Evolutionary conservation across 2,888 invertebrate species (phyloP).

Genomic region (Chrysolina haemoptera): DNA sequence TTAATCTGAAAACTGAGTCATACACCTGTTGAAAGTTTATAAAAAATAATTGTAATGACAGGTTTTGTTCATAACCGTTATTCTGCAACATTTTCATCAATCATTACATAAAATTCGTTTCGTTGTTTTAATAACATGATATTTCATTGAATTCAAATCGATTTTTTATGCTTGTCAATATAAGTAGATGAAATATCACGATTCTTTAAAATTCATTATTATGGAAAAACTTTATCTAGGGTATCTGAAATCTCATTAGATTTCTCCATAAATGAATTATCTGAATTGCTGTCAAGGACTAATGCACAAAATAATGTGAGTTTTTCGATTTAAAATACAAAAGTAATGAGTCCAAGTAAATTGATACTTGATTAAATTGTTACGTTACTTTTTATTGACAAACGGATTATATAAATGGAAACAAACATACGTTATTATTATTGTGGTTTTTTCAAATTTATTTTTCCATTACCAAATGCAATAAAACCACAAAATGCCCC

Average conservation of each 20-base stretch:
- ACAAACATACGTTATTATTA: slow-evolving; percentile 15
- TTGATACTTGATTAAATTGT: slow-evolving; percentile 14
- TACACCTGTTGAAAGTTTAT: too few relatives aligned
- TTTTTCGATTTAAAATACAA: slow-evolving; percentile 27
- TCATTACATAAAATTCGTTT: slow-evolving; percentile 12
- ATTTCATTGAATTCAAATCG: slow-evolving; percentile 20
- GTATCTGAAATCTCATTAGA: slow-evolving; percentile 27
- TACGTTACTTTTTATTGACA: slow-evolving; percentile 12
- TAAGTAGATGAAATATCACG: slow-evolving; percentile 9
- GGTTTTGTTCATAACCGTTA: too few relatives aligned
- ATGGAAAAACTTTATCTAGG: slow-evolving; percentile 34
- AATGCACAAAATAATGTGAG: slow-evolving; percentile 41
- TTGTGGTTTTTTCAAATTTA: slow-evolving; percentile 20
- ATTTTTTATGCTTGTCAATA: slow-evolving; percentile 30
- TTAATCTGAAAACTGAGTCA: too few relatives aligned
- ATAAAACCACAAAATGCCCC: slow-evolving; percentile 16
- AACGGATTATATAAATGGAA: slow-evolving; percentile 9
- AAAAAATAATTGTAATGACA: too few relatives aligned
- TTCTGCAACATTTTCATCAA: neutral
- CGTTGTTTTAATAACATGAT: slow-evolving; percentile 1
- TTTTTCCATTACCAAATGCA: slow-evolving; percentile 8
- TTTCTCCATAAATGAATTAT: slow-evolving; percentile 40
- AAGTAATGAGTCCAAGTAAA: neutral
- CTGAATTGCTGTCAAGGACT: slow-evolving; percentile 35
- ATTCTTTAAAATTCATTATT: slow-evolving; percentile 32